Percentiles rank a stretch among this genome's conserved stretches.
phyloP scores from a whole-genome alignment of 2,888 invertebrate genomes.

The Hydrotaea cyrtoneurina region DNA sequence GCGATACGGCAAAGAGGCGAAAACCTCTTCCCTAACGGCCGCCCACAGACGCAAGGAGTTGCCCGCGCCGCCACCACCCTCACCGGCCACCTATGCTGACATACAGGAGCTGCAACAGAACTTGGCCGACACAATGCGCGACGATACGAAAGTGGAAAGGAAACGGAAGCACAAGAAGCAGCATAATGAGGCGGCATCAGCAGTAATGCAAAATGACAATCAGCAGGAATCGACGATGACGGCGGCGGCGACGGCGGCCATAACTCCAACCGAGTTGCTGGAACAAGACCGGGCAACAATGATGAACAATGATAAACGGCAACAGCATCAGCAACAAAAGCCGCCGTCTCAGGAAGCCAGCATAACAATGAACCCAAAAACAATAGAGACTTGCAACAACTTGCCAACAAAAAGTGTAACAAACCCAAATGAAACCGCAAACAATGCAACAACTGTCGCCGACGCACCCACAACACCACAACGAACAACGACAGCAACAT shows the following conservation, averaged over 20 bases:
- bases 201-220: background rate
- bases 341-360: background rate
- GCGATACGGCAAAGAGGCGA: constrained; percentile 47
- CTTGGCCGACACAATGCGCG: constrained; percentile 73
- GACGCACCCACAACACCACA: constrained; percentile 4
- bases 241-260: background rate
- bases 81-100: constrained; percentile 77
- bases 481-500: constrained; percentile 49
- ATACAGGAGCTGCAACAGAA: constrained; percentile 76
- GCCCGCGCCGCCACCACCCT: constrained; percentile 76
- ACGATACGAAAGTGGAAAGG: constrained; percentile 71
- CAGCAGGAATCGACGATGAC: constrained; percentile 22
- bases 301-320: background rate
- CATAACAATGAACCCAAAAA: constrained; percentile 46
- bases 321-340: constrained; percentile 13
- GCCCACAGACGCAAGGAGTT: constrained; percentile 72
- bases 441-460: constrained; percentile 52
- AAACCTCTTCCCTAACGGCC: constrained; percentile 45
- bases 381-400: constrained; percentile 33
- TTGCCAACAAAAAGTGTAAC: constrained; percentile 53
- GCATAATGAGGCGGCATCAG: background rate
- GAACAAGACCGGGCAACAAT: background rate
- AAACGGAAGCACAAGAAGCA: constrained; percentile 70
- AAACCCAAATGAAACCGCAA: constrained; percentile 64
- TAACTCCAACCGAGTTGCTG: background rate